A percentile compares a stretch with the other conserved stretches of the same genome.
Evolutionary conservation across 2,113 vertebrate genomes (phyloP).

Genomic region (Gallinago paraguaiae): DNA sequence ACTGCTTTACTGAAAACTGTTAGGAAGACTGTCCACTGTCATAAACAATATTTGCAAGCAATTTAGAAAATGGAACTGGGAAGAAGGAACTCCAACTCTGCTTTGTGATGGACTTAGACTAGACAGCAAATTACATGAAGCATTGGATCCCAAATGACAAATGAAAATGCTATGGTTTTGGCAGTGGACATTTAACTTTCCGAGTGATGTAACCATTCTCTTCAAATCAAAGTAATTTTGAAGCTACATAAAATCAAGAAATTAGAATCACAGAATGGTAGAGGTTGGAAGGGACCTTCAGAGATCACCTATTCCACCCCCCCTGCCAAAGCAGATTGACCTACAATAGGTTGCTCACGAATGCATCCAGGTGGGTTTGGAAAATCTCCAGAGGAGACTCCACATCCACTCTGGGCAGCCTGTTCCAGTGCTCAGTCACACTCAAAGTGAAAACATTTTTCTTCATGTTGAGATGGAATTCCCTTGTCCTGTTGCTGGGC

Average conservation of each 20-base stretch:
- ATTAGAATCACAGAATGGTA: not conserved
- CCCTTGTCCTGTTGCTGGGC: not conserved
- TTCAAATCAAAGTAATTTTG: not conserved
- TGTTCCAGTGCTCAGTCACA: not conserved
- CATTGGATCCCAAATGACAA: not conserved
- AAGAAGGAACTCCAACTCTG: not conserved
- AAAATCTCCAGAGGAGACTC: not conserved
- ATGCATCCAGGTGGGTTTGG: not conserved
- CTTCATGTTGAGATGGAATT: not conserved
- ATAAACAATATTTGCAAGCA: not conserved
- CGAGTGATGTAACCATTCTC: not conserved
- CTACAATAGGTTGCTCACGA: not conserved
- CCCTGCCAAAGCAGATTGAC: not conserved
- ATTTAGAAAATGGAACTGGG: not conserved
- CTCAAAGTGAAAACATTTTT: not conserved
- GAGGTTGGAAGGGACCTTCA: not conserved
- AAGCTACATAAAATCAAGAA: not conserved
- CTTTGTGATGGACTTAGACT: not conserved
- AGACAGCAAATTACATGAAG: not conserved
- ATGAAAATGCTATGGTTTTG: not conserved
- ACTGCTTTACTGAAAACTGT: not conserved
- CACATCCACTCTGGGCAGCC: not conserved
- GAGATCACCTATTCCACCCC: not conserved
- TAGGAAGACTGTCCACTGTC: not conserved
- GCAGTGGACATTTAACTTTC: not conserved